These are phyloP conservation scores for rabbit (Oryctolagus cuniculus) DNA, from an alignment of 2,113 vertebrate genomes.

Conservation along the genomic window mOryCun1.1 NC_091432.1:69177501-69178000, in stretches of 20 bases:
- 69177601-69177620: not conserved
- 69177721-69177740: not conserved
- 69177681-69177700: not conserved
- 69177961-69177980: not conserved
- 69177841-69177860: not conserved
- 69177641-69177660: not conserved
- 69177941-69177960: not conserved
- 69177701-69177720: conserved; percentile 42
- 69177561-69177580: not conserved
- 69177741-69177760: not conserved
- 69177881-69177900: not conserved
- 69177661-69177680: not conserved
- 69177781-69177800: not conserved
- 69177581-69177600: not conserved
- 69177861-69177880: not conserved
- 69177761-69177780: not conserved
- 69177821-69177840: conserved; percentile 20
- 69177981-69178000: not conserved
- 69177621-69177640: not conserved
- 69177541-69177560: not conserved
- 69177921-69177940: not conserved
- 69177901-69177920: conserved; percentile 15
- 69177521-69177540: not conserved
- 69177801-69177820: not conserved
- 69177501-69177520: not conserved